phyloP scores from a whole-genome alignment of 2,888 invertebrate species.

The Drosophila pseudotakahashii region DNA sequence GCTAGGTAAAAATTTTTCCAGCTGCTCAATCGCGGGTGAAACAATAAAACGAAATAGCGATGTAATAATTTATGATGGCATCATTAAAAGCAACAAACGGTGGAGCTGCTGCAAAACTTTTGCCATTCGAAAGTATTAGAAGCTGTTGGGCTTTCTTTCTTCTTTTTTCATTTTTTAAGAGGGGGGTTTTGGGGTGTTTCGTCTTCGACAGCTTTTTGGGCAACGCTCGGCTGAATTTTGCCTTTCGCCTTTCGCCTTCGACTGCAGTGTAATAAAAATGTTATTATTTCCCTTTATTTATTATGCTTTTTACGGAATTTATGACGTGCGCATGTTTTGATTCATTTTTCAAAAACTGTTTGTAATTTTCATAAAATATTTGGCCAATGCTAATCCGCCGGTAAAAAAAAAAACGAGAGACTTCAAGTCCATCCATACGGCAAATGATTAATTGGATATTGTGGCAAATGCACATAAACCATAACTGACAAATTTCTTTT shows the following conservation, averaged over 20 bases:
- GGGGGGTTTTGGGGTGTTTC: not conserved
- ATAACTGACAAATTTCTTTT: conserved; percentile 81
- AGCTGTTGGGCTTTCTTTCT: conserved; percentile 37
- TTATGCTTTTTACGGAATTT: conserved; percentile 79
- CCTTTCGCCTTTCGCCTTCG: conserved; percentile 8
- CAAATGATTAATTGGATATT: conserved; percentile 63
- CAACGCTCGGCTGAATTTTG: conserved; percentile 11
- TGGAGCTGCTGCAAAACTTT: conserved; percentile 52
- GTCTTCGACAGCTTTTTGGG: conserved; percentile 36
- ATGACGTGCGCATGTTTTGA: conserved; percentile 77
- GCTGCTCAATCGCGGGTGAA: conserved; percentile 81
- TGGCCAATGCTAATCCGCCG: conserved; percentile 47
- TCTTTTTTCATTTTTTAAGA: not conserved
- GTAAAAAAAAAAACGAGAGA: not conserved
- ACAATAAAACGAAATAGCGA: conserved; percentile 82
- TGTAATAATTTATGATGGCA: conserved; percentile 82
- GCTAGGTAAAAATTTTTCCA: conserved; percentile 30
- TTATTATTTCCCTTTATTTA: conserved; percentile 82
- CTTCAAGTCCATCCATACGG: conserved; percentile 21
- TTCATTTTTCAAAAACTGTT: conserved; percentile 70
- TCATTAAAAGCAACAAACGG: conserved; percentile 69
- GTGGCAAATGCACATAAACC: conserved; percentile 57
- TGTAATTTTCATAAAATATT: conserved; percentile 69
- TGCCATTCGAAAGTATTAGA: conserved; percentile 69
- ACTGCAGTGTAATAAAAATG: conserved; percentile 76